phyloP scores from a whole-genome alignment of 2,888 invertebrate species.

The Drosophila falleni region DNA sequence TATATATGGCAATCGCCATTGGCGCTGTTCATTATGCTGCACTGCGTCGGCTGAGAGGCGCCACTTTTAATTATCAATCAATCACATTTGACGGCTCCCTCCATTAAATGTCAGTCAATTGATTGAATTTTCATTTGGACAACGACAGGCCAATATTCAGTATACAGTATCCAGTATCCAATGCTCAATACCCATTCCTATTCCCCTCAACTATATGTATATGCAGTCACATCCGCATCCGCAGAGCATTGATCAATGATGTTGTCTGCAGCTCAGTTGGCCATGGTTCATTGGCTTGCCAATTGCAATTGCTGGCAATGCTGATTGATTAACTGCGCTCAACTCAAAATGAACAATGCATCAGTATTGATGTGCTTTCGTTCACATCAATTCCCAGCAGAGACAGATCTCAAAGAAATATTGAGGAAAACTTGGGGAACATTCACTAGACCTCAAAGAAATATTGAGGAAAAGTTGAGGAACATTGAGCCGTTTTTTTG shows the following conservation, averaged over 20 bases:
- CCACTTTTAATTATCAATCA: slow-evolving; percentile 81
- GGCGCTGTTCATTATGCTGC: slow-evolving; percentile 62
- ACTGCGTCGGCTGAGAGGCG: slow-evolving; percentile 67
- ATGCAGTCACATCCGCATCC: slow-evolving; percentile 27
- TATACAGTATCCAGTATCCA: too few species aligned
- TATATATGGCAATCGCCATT: slow-evolving; percentile 9
- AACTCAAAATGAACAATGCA: slow-evolving; percentile 2
- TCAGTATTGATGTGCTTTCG: not conserved
- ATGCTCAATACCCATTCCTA: not conserved
- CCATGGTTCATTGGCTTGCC: slow-evolving; percentile 26
- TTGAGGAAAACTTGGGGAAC: too few species aligned
- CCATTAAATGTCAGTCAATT: slow-evolving; percentile 78
- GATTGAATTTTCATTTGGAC: slow-evolving; percentile 67
- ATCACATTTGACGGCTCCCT: slow-evolving; percentile 78
- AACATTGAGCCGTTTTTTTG: too few species aligned
- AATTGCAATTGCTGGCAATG: slow-evolving; percentile 16
- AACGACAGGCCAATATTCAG: slow-evolving; percentile 30
- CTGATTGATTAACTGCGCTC: slow-evolving; percentile 54
- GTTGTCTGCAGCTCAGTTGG: slow-evolving; percentile 23
- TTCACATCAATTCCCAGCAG: not conserved
- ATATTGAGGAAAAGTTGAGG: too few species aligned
- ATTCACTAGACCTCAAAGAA: too few species aligned
- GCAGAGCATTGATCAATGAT: slow-evolving; percentile 54
- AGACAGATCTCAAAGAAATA: too few species aligned
- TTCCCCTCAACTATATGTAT: not conserved